Base-by-base conservation (phyloP, 2,113 vertebrate species). In the Tringa solitaria region DNA sequence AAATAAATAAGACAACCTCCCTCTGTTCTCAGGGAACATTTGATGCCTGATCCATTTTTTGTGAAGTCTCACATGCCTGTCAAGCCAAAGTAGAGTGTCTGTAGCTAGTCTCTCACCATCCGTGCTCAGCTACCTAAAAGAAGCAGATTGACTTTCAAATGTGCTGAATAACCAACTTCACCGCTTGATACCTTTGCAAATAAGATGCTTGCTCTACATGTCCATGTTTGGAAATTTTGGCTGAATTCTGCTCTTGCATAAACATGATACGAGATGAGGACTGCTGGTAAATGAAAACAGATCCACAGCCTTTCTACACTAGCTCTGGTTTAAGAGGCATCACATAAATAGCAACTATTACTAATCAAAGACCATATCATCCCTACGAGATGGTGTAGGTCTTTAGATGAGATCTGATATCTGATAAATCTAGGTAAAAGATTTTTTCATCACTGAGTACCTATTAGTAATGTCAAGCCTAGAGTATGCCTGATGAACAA, bases 1-100 rank as follows among this genome's bases (percentile, higher is more conserved):
- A 92, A 96, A 94, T 91, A 96, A 96, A 89, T 78, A 93, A 96
- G 94, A 95, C 93, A 96, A 95, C 81, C 84, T 94, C 94, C 84
- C 95, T 96, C 96, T 93, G 95, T 93, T 97, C 74, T 78, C 77
- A 33, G 89, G 73, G 89, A 97, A 78, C 92, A 65, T 95, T 92
- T 95, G 89, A 96, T 89, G 92, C 74, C 74, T 96, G 84, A 95
- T 96, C 77, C 57, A 45, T 94, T 96, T 94, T 96, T 91, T 95
- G 74, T 41, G 17, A 87, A 96, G 94, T 95, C 95, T 96, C 94
- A 96, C 94, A 96, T 76, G 91, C 80, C 89, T 96, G 95, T 94
- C 93, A 84, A 92, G 84, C 74, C 81, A 69, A 90, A 91, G 88
- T 6, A 84, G 92, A 81, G 54, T 84, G 95, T 95, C 87, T 96